These are phyloP conservation scores for Pseudochirops corinnae DNA, from an alignment of 2,797 vertebrate species.

Conservation along the genomic window DNA sequence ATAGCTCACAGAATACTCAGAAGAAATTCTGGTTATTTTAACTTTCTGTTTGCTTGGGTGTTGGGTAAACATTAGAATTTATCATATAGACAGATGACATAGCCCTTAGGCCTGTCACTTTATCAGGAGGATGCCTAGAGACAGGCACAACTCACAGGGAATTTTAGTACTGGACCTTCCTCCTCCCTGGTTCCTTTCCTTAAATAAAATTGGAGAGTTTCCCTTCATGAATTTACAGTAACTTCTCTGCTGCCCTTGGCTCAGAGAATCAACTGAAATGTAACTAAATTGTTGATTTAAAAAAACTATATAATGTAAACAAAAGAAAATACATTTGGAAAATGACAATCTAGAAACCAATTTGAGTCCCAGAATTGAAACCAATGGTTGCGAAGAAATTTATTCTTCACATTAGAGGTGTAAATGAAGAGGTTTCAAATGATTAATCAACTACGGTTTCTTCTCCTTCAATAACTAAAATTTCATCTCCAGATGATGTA, in stretches of 20 bases:
- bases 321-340: conserved; percentile 56
- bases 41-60: conserved; percentile 42
- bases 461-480: conserved; percentile 3
- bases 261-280: conserved; percentile 38
- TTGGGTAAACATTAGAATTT: conserved; percentile 26
- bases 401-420: conserved; percentile 1
- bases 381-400: not conserved
- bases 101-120: conserved; percentile 1
- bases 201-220: conserved; percentile 46
- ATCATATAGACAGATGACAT: conserved; percentile 32
- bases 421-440: not conserved
- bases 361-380: conserved; percentile 54
- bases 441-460: conserved; percentile 14
- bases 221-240: conserved; percentile 35
- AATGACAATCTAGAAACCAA: conserved; percentile 53
- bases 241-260: conserved; percentile 54
- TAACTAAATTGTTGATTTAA: conserved; percentile 57
- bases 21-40: conserved; percentile 22
- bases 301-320: conserved; percentile 57
- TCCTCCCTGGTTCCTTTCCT: not conserved
- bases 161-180: not conserved
- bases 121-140: not conserved
- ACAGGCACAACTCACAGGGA: not conserved
- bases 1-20: conserved; percentile 5
- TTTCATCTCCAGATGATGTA: conserved; percentile 27